Evolutionary conservation across 2,797 vertebrate species (phyloP), one percentile per base, ranked within the genome.

Genomic region (Xyrichtys novacula): DNA sequence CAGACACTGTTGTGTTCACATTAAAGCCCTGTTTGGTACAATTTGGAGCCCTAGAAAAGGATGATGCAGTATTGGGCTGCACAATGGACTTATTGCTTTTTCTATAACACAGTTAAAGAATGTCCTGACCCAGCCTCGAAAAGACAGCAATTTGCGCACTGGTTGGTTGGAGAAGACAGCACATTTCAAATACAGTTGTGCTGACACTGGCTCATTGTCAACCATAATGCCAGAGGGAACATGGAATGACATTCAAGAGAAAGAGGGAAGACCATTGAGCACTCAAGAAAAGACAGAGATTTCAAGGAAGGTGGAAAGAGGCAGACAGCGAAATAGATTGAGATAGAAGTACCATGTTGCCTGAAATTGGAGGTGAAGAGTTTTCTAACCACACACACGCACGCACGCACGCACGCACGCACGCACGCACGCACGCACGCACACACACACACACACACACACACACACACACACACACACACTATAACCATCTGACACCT

Each of bases 291-390:
- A 83, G 79, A 85, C 55, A 72, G 76, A 80, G 71, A 79, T 81
- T 77, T 74, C 38, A 52, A 65, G 71, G 55, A 70, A 43, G 71
- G 74, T 64, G 38, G 76, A 80, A 68, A 72, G 71, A 72, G 62
- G 65, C 71, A 39, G 71, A 69, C 23, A 14, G 64, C 53, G 53
- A 25, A 72, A 71, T 58, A 52, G 80, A 84, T 70, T 80, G 81
- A 78, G 76, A 67, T 29, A 80, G 62, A 76, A 84, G 74, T 69
- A 84, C 65, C 73, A 42, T 64, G 79, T 78, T 29, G 66, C 32
- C 69, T 75, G 75, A 80, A 88, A 91, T 81, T 87, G 85, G 75
- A 87, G 88, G 79, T 81, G 70, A 85, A 84, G 81, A n/a, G 60
- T 44, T 56, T 72, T 81, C 61, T 52, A 40, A 63, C 68, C 68